These are phyloP conservation scores for Nautilus pompilius DNA, from an alignment of 1,140 invertebrate species.

Conservation along the genomic window DNA sequence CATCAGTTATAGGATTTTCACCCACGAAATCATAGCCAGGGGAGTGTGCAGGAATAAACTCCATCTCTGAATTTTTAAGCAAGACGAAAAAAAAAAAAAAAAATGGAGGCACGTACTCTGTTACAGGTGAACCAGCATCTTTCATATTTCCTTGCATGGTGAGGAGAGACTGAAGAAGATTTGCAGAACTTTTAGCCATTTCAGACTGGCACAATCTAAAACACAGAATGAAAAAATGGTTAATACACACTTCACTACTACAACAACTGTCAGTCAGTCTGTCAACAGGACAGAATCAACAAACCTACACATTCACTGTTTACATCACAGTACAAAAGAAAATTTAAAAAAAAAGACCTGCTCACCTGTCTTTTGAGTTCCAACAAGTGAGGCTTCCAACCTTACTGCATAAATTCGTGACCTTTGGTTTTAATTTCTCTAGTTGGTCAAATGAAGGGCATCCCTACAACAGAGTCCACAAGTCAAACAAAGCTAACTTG, in stretches of 20 bases:
- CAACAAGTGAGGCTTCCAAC: conserved; percentile 64
- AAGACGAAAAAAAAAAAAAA: neutral
- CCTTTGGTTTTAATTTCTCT: conserved; percentile 64
- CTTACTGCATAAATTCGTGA: conserved; percentile 63
- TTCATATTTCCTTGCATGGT: conserved; percentile 50
- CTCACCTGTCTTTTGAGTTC: conserved; percentile 64
- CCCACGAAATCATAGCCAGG: neutral
- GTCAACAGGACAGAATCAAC: neutral
- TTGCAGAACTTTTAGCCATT: conserved; percentile 64
- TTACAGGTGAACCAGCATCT: neutral
- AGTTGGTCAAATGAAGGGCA: conserved; percentile 60
- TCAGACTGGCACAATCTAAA: conserved; percentile 63
- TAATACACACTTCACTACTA: neutral
- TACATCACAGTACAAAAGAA: conserved; percentile 27
- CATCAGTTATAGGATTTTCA: neutral
- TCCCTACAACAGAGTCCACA: conserved; percentile 20
- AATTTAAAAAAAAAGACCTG: conserved; percentile 7
- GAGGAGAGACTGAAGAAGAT: conserved; percentile 60
- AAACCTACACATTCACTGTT: conserved; percentile 14
- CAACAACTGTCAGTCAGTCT: neutral
- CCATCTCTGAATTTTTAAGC: neutral
- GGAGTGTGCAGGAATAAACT: neutral
- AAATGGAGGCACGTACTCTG: neutral
- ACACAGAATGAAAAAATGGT: neutral
- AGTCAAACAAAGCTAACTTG: neutral